phyloP scores from a whole-genome alignment of 2,113 vertebrate genomes.

The Megaptera novaeangliae region DNA sequence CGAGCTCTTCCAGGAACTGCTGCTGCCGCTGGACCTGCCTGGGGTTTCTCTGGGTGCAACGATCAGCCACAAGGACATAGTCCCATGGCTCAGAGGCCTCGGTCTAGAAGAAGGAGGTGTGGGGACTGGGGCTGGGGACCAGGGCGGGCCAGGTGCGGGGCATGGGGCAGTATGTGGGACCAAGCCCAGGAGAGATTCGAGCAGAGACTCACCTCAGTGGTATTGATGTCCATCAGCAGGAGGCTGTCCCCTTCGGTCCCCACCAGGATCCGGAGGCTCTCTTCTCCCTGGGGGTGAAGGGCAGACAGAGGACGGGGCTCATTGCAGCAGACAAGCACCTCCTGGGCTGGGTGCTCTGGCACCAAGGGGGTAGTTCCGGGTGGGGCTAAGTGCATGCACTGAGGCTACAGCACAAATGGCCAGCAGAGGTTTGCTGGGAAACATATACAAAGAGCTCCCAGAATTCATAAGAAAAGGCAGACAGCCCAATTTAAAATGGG shows the following conservation, averaged over 20 bases:
- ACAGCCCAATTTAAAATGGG: neutral
- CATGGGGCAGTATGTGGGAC: accelerated
- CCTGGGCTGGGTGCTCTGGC: neutral
- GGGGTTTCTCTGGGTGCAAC: neutral
- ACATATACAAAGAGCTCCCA: neutral
- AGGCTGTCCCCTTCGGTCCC: neutral
- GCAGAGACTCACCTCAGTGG: neutral
- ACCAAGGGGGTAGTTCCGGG: accelerated
- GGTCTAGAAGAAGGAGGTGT: accelerated
- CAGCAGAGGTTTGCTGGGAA: neutral
- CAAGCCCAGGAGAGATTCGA: accelerated
- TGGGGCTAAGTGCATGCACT: accelerated
- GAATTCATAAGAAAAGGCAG: neutral
- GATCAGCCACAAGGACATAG: slow-evolving; percentile 86
- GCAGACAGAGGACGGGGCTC: neutral
- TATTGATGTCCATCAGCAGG: neutral
- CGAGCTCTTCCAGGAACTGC: slow-evolving; percentile 82
- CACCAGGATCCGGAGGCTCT: neutral
- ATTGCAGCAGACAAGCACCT: accelerated
- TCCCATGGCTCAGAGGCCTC: slow-evolving; percentile 77
- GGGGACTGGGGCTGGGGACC: neutral
- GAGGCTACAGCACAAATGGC: too few species aligned
- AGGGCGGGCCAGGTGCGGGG: neutral
- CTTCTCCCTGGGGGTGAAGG: neutral
- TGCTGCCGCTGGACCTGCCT: slow-evolving; percentile 73